phyloP scores from a whole-genome alignment of 2,888 invertebrate species.

The Hesperia comma region DNA sequence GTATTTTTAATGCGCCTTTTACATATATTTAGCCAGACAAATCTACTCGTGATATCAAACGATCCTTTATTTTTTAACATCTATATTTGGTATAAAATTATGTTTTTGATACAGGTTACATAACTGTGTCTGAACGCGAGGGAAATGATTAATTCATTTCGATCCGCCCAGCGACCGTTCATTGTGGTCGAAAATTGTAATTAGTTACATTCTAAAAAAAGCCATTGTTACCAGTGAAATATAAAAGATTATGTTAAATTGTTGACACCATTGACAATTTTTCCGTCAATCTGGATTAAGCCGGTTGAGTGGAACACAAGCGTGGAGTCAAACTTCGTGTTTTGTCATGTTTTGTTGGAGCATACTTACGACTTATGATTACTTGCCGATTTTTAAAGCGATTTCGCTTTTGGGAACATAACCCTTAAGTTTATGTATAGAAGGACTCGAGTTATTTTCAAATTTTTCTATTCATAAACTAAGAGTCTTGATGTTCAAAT shows the following conservation, averaged over 20 bases:
- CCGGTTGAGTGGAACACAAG: slow-evolving; percentile 30
- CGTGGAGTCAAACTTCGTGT: slow-evolving; percentile 18
- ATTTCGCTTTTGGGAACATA: background rate
- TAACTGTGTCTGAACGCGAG: background rate
- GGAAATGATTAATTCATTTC: slow-evolving; percentile 7
- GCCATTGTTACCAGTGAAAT: slow-evolving; percentile 3
- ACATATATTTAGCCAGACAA: too few species aligned
- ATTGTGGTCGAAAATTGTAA: slow-evolving; percentile 5
- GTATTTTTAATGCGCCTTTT: too few species aligned
- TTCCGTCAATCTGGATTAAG: slow-evolving; percentile 31
- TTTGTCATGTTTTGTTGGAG: slow-evolving; percentile 22
- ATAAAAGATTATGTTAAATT: slow-evolving; percentile 6
- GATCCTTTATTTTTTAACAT: background rate
- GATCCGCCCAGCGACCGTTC: slow-evolving; percentile 1
- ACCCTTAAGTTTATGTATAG: background rate
- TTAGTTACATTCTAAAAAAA: slow-evolving; percentile 9
- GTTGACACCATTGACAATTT: slow-evolving; percentile 24
- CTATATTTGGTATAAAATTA: background rate
- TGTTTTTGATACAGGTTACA: background rate
- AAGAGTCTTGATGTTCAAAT: too few species aligned
- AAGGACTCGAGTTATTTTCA: too few species aligned
- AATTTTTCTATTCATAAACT: too few species aligned
- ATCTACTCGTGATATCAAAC: too few species aligned
- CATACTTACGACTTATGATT: background rate
- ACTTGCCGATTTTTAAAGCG: background rate